phyloP scores from a whole-genome alignment of 2,888 invertebrate species.

The Pseudococcus jackbeardsleyi region DNA sequence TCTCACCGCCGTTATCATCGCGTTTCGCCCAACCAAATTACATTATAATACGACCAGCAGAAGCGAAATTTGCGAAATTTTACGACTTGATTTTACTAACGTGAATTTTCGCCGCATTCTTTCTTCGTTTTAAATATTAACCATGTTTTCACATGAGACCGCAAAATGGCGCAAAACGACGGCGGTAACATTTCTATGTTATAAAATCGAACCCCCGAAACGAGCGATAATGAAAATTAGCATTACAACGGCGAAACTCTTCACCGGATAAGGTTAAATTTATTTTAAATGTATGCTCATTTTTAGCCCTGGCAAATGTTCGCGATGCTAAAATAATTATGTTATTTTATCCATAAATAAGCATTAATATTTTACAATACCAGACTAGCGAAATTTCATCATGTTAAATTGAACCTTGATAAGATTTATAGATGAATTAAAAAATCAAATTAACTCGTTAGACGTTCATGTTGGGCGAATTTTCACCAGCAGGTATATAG shows the following conservation, averaged over 20 bases:
- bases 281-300: constrained; percentile 44
- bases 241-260: constrained; percentile 46
- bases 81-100: constrained; percentile 32
- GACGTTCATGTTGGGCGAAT: not conserved
- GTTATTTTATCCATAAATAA: constrained; percentile 52
- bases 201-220: constrained; percentile 47
- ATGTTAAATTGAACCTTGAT: constrained; percentile 18
- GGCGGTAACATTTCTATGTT: constrained; percentile 27
- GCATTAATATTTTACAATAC: constrained; percentile 44
- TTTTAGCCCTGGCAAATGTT: not conserved
- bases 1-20: not conserved
- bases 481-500: not conserved
- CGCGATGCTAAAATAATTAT: constrained; percentile 35
- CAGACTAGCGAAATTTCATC: not conserved
- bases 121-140: constrained; percentile 51
- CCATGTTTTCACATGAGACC: constrained; percentile 44
- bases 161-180: constrained; percentile 47
- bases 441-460: not conserved
- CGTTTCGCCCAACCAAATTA: constrained; percentile 18
- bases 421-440: not conserved
- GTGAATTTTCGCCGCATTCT: constrained; percentile 20
- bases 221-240: constrained; percentile 56
- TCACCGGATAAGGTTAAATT: constrained; percentile 46
- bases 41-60: constrained; percentile 22
- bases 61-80: not conserved